Evolutionary conservation across 2,888 invertebrate genomes (phyloP).

Genomic region (Andrena chrysosceles): DNA sequence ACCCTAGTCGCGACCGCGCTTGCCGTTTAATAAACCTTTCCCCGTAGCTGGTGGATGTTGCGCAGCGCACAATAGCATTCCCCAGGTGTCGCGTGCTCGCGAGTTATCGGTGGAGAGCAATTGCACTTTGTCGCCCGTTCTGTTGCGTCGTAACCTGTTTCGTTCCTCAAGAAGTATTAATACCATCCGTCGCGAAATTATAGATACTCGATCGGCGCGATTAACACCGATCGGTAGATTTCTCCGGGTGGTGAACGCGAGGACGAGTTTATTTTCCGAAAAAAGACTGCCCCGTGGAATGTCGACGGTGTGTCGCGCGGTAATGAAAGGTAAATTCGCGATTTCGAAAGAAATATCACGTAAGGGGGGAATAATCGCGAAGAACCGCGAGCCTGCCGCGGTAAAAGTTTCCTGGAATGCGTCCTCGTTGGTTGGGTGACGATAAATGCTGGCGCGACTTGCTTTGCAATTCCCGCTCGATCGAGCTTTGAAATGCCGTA

Average conservation of each 20-base stretch:
- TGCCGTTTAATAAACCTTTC: constrained; percentile 64
- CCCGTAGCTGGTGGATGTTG: constrained; percentile 51
- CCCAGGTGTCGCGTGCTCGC: constrained; percentile 19
- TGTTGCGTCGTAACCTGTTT: neutral
- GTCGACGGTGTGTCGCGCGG: neutral
- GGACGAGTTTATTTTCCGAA: neutral
- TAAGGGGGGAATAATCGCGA: constrained; percentile 17
- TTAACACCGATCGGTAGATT: neutral
- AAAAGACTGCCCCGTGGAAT: constrained; percentile 20
- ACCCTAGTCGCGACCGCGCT: constrained; percentile 41
- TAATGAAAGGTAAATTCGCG: constrained; percentile 26
- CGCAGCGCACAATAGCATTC: constrained; percentile 52
- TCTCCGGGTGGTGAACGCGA: no score
- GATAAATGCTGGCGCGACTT: constrained; percentile 12
- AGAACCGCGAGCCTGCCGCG: neutral
- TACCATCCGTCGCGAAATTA: constrained; percentile 42
- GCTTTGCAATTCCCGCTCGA: constrained; percentile 4
- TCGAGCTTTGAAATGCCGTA: constrained; percentile 22
- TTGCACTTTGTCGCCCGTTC: constrained; percentile 33
- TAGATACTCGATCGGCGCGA: constrained; percentile 22
- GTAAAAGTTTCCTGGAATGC: constrained; percentile 26
- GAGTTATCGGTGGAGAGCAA: constrained; percentile 63
- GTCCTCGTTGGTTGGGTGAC: neutral
- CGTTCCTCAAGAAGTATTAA: neutral
- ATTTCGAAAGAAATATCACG: constrained; percentile 25